These are phyloP conservation scores for Trachymyrmex cornetzi DNA, from an alignment of 1,140 invertebrate genomes.

Conservation along the genomic window DNA sequence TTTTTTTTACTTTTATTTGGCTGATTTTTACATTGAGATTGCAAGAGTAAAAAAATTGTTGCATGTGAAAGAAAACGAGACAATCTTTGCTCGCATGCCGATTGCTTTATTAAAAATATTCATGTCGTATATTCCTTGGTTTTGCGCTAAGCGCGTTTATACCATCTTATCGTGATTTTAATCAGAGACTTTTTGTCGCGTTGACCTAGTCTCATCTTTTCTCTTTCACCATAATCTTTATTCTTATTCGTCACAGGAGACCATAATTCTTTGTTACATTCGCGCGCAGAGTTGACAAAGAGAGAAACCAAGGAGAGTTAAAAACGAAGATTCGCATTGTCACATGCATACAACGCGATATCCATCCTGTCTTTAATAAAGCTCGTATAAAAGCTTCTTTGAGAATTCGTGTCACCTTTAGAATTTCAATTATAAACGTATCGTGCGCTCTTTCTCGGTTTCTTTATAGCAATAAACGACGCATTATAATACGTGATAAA, in stretches of 20 bases:
- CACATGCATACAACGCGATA: slow-evolving; percentile 55
- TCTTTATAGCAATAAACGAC: background rate
- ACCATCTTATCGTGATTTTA: slow-evolving; percentile 66
- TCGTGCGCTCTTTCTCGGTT: background rate
- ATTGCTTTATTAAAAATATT: slow-evolving; percentile 53
- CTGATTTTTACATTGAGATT: background rate
- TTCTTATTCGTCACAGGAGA: slow-evolving; percentile 66
- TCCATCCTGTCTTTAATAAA: slow-evolving; percentile 59
- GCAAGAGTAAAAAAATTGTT: background rate
- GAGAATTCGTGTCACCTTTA: slow-evolving; percentile 10
- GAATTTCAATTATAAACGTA: slow-evolving; percentile 44
- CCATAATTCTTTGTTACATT: slow-evolving; percentile 68
- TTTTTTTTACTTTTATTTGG: background rate
- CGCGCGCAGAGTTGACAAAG: slow-evolving; percentile 30
- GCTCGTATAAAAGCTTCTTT: slow-evolving; percentile 55
- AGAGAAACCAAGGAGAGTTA: slow-evolving; percentile 15
- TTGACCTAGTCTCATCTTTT: slow-evolving; percentile 72
- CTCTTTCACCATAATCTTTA: slow-evolving; percentile 58
- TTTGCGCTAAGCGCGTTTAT: slow-evolving; percentile 16
- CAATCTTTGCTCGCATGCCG: background rate
- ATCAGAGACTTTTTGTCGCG: slow-evolving; percentile 70
- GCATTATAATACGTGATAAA: background rate
- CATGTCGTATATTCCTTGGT: slow-evolving; percentile 16
- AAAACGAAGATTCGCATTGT: slow-evolving; percentile 49
- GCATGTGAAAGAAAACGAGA: background rate